Percentiles rank a stretch among this genome's conserved stretches.
Conservation (phyloP, 2,113 vertebrate genomes). For the Hemiprocne comata region DNA sequence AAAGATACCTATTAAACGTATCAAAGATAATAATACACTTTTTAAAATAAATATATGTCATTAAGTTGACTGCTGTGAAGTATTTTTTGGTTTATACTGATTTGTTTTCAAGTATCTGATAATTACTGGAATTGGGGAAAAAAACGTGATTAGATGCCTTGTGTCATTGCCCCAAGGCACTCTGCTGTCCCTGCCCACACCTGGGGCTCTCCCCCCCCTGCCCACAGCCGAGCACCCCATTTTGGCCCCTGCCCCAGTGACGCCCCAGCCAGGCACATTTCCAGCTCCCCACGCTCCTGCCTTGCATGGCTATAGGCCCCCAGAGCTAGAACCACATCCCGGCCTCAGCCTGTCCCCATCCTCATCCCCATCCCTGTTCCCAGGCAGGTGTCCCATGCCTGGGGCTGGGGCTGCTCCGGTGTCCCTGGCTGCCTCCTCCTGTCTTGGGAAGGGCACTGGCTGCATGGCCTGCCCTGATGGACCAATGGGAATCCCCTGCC, state of each 20-base stretch:
- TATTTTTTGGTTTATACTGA: not conserved
- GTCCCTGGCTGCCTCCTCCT: too few relatives aligned
- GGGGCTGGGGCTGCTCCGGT: too few relatives aligned
- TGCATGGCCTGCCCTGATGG: accelerated
- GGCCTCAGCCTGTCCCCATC: not conserved
- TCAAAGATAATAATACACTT: not conserved
- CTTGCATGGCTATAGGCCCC: too few relatives aligned
- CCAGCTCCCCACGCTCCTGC: not conserved
- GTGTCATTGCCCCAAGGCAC: not conserved
- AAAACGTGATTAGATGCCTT: too few relatives aligned
- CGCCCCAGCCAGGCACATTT: accelerated
- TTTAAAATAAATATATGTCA: not conserved
- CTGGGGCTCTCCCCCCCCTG: not conserved
- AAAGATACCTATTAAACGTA: not conserved
- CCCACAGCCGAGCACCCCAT: too few relatives aligned
- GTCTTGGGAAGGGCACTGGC: not conserved
- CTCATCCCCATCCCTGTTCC: not conserved
- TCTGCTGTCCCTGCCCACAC: not conserved
- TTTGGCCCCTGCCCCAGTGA: not conserved
- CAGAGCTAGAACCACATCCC: accelerated
- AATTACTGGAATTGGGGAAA: not conserved
- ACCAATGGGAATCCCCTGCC: accelerated
- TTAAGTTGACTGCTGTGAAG: not conserved
- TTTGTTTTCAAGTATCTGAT: not conserved
- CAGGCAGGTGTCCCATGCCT: too few relatives aligned